A percentile compares a stretch with the other conserved stretches of the same genome.
Conservation (phyloP, 1,140 invertebrate genomes). For the Dolichoris vasculosae region DNA sequence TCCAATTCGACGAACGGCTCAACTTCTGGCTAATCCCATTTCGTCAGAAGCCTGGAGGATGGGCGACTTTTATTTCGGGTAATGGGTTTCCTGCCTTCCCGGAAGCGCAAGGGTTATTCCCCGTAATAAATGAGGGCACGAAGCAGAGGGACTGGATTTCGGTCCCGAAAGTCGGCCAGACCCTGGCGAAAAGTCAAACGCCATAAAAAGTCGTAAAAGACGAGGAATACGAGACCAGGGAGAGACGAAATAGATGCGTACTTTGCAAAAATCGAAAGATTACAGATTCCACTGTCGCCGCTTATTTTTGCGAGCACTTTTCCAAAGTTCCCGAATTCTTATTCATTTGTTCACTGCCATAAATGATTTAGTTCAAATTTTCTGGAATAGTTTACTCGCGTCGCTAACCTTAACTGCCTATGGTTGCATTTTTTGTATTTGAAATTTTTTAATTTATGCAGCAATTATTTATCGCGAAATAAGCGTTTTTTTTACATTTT, state of each 20-base stretch:
- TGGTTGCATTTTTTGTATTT: too few relatives aligned
- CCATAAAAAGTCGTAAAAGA: slow-evolving; percentile 35
- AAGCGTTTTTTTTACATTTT: too few relatives aligned
- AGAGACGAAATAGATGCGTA: neutral
- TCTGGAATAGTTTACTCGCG: too few relatives aligned
- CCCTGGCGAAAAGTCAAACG: slow-evolving; percentile 38
- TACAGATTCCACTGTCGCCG: neutral
- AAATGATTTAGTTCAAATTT: too few relatives aligned
- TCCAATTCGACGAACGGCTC: slow-evolving; percentile 45
- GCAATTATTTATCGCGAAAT: too few relatives aligned
- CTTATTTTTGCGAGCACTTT: neutral
- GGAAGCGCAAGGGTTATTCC: slow-evolving; percentile 59
- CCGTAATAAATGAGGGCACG: slow-evolving; percentile 44
- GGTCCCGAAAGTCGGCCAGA: slow-evolving; percentile 1
- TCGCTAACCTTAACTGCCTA: too few relatives aligned
- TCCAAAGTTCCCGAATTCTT: neutral
- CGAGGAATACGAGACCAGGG: neutral
- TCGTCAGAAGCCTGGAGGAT: neutral
- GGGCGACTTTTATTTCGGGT: slow-evolving; percentile 30
- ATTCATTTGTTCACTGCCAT: neutral
- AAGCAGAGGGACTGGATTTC: neutral
- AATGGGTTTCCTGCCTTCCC: slow-evolving; percentile 48
- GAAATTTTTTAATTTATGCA: too few relatives aligned
- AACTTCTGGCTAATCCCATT: slow-evolving; percentile 37
- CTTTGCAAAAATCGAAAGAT: neutral